Evolutionary conservation across 2,797 vertebrate genomes (phyloP), one percentile per base, ranked within the genome.

Genomic region (Tympanoctomys barrerae): DNA sequence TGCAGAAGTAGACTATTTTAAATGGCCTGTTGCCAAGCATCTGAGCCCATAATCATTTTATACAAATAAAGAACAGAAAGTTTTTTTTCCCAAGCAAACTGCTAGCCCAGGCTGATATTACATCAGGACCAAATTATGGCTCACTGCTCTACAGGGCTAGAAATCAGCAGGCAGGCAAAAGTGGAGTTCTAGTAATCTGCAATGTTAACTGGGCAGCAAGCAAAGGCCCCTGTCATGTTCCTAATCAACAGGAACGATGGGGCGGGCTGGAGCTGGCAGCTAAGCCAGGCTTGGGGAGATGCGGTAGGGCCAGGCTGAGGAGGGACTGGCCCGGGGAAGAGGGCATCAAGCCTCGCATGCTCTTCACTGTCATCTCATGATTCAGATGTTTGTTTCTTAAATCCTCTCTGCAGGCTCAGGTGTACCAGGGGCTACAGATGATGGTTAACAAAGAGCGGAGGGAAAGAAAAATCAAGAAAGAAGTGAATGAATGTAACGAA

Each of bases 11-110:
- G 64, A 84, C 90, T 96, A 97, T 97, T 95, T 42, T 31, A 96
- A 94, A 97, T 95, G 66, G 90, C 78, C 94, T 96, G 90, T 97
- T 98, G 98, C 97, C 95, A 98, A 97, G 94, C 94, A 89, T 97
- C 96, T 95, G 90, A 98, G 96, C 97, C 95, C 86, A 73, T 96
- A 97, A 95, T 97, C 96, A 95, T 96, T 96, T 96, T 93, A 97
- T 54, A 95, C 86, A 94, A 98, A 98, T 90, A 96, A 86, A 96
- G 97, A 97, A 96, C 61, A 61, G 82, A 96, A 97, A 98, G 94
- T 98, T 97, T 97, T 92, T 92, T 91, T 96, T 57, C 54, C 42
- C 86, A 88, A 93, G 88, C 90, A 96, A 98, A 96, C 77, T 91
- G 93, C 87, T 97, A 95, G 57, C 61, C 70, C 11, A 5, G 18